Conservation (phyloP, 2,888 invertebrate species). For the Clivina fossor region DNA sequence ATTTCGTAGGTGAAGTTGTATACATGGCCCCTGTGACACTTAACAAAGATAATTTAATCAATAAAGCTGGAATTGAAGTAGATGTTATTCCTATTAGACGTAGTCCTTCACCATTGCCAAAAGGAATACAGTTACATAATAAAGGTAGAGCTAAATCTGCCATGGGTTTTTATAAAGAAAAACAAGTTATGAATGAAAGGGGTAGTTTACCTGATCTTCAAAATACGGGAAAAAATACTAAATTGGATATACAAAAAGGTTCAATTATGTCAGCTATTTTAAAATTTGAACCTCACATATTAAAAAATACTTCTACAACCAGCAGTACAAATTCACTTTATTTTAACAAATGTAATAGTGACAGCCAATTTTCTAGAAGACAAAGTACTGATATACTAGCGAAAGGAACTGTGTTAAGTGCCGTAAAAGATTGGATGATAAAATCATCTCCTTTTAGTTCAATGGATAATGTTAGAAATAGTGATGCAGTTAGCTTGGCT, state of each 20-base stretch:
- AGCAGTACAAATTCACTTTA: slow-evolving; percentile 47
- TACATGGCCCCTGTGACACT: slow-evolving; percentile 55
- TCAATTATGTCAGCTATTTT: slow-evolving; percentile 47
- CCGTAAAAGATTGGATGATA: slow-evolving; percentile 51
- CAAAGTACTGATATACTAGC: slow-evolving; percentile 47
- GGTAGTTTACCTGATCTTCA: slow-evolving; percentile 51
- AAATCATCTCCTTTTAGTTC: slow-evolving; percentile 48
- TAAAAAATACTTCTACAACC: slow-evolving; percentile 41
- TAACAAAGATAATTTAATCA: slow-evolving; percentile 59
- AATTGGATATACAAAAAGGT: slow-evolving; percentile 40
- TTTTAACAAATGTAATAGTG: slow-evolving; percentile 11
- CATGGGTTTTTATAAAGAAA: slow-evolving; percentile 47
- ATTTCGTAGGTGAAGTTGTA: slow-evolving; percentile 52
- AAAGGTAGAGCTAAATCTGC: slow-evolving; percentile 49
- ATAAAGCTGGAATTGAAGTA: slow-evolving; percentile 57
- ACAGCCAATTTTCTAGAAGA: slow-evolving; percentile 21
- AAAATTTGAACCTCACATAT: slow-evolving; percentile 47
- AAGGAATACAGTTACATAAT: slow-evolving; percentile 42
- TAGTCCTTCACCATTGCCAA: slow-evolving; percentile 51
- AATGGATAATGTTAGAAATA: slow-evolving; percentile 43
- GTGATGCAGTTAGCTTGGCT: slow-evolving; percentile 40
- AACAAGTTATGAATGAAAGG: slow-evolving; percentile 44
- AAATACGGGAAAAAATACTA: slow-evolving; percentile 35
- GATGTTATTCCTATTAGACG: slow-evolving; percentile 53
- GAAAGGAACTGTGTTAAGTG: slow-evolving; percentile 48